These are phyloP conservation scores for Heterodera filipjevi DNA, from an alignment of 2,888 invertebrate species.

Conservation along the genomic window DNA sequence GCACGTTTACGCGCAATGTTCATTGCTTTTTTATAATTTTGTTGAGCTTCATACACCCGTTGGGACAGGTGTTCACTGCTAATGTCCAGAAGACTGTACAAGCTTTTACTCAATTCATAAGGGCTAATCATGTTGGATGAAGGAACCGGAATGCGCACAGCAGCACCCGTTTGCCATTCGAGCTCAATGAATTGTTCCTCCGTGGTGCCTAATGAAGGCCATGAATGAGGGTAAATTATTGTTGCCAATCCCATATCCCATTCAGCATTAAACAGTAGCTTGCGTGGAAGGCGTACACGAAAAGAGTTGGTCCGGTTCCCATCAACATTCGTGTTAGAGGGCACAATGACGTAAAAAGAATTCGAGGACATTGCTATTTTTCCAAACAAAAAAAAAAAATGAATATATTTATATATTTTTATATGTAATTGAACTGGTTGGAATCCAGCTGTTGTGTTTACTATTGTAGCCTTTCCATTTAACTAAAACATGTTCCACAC, in stretches of 20 bases:
- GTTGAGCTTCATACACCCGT: neutral
- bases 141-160: neutral
- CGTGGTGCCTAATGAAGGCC: slow-evolving; percentile 23
- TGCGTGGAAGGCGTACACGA: slow-evolving; percentile 25
- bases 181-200: slow-evolving; percentile 9
- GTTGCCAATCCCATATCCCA: slow-evolving; percentile 29
- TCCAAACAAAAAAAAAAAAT: slow-evolving; percentile 15
- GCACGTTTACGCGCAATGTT: neutral
- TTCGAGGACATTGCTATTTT: slow-evolving; percentile 13
- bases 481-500: slow-evolving; percentile 18
- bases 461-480: slow-evolving; percentile 19
- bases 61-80: neutral
- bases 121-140: slow-evolving; percentile 4
- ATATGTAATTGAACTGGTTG: slow-evolving; percentile 2
- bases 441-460: slow-evolving; percentile 23
- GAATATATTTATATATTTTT: slow-evolving; percentile 21
- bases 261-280: slow-evolving; percentile 24
- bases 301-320: slow-evolving; percentile 29
- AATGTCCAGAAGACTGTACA: neutral
- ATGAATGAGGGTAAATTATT: slow-evolving; percentile 28
- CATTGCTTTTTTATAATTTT: neutral
- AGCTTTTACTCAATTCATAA: neutral
- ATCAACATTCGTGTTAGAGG: slow-evolving; percentile 23
- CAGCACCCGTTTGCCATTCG: slow-evolving; percentile 7
- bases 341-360: slow-evolving; percentile 2